Percentiles rank a stretch among this genome's conserved stretches.
Conservation (phyloP, 2,113 vertebrate species). For the Riparia riparia region DNA sequence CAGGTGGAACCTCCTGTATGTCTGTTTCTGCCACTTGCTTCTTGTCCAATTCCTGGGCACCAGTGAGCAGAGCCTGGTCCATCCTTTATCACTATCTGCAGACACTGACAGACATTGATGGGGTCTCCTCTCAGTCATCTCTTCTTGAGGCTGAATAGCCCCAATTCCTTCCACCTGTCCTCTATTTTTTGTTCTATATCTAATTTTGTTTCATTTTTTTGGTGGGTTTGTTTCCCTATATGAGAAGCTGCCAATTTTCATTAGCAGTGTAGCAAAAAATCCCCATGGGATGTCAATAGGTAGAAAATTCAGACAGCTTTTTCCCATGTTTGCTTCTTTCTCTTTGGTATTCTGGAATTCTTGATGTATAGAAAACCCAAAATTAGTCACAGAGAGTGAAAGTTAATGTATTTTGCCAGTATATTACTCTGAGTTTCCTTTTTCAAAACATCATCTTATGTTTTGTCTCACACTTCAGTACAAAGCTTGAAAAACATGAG, state of each 20-base stretch:
- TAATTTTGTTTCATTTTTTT: background rate
- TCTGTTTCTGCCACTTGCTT: fast-evolving
- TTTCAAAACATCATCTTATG: background rate
- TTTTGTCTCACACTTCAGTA: background rate
- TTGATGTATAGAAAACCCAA: background rate
- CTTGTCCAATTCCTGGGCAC: background rate
- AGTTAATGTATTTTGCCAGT: background rate
- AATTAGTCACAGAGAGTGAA: background rate
- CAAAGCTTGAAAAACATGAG: background rate
- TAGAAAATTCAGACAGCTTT: background rate
- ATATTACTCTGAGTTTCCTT: background rate
- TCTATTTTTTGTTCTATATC: background rate
- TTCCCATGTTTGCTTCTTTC: background rate
- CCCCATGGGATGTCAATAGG: background rate
- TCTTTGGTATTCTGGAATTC: background rate
- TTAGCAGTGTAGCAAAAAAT: background rate
- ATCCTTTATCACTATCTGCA: background rate
- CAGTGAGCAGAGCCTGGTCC: background rate
- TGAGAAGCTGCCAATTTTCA: background rate
- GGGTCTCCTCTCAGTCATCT: fast-evolving
- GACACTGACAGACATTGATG: background rate
- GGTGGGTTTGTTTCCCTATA: background rate
- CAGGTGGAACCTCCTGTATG: background rate
- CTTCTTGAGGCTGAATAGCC: fast-evolving
- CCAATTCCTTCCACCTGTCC: background rate